phyloP scores from a whole-genome alignment of 1,140 invertebrate genomes.

The Trypoxylus dichotomus region DNA sequence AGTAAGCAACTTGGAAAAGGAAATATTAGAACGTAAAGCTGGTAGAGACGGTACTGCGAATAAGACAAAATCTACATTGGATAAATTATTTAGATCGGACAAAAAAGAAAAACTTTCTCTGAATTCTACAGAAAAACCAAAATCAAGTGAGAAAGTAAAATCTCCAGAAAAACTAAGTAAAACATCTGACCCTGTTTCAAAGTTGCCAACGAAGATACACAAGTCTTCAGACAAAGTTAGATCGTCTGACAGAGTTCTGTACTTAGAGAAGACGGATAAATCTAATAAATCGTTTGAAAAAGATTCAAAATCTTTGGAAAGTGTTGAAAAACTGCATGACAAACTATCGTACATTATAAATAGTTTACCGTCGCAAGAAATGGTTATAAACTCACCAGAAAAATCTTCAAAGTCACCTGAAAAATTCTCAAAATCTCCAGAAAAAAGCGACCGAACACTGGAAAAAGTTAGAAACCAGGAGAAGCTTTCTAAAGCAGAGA shows the following conservation, averaged over 20 bases:
- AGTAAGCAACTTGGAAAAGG: constrained; percentile 57
- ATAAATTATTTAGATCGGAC: constrained; percentile 57
- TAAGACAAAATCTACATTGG: constrained; percentile 56
- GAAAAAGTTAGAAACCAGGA: background rate
- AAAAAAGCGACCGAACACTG: background rate
- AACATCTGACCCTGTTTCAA: constrained; percentile 17
- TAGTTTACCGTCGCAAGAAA: background rate
- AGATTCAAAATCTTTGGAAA: background rate
- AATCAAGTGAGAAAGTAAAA: constrained; percentile 14
- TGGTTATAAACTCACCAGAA: constrained; percentile 12
- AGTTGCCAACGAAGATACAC: constrained; percentile 33
- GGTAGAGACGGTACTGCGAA: constrained; percentile 53
- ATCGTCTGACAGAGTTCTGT: background rate
- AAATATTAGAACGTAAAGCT: constrained; percentile 59
- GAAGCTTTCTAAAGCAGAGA: constrained; percentile 16
- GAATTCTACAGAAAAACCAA: constrained; percentile 31
- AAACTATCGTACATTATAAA: background rate
- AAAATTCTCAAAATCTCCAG: constrained; percentile 33
- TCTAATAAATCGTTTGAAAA: background rate
- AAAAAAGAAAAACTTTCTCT: constrained; percentile 41
- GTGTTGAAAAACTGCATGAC: background rate
- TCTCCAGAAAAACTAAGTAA: constrained; percentile 21
- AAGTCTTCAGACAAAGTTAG: constrained; percentile 19
- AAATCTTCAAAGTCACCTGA: constrained; percentile 33
- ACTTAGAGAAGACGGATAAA: constrained; percentile 25